Evolutionary conservation across 2,797 vertebrate genomes (phyloP).

Genomic region (Lophotriccus pileatus): DNA sequence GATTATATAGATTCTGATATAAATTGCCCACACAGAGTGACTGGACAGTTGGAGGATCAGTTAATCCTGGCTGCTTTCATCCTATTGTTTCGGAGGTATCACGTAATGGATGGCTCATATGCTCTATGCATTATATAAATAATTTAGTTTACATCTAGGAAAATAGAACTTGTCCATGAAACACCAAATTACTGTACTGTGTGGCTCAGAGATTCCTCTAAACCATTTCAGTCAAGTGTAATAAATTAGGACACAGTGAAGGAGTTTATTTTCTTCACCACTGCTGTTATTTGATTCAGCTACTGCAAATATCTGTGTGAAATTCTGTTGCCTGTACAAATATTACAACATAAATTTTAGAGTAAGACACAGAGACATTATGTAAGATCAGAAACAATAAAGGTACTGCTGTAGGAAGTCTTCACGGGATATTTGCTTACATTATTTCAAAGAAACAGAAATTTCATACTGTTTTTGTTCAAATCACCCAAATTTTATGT

Average conservation of each 20-base stretch:
- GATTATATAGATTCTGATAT: conserved; percentile 27
- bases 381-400: neutral
- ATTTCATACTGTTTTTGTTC: neutral
- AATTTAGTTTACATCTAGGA: neutral
- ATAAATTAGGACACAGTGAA: conserved; percentile 26
- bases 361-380: neutral
- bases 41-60: conserved; percentile 12
- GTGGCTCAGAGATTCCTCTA: conserved; percentile 5
- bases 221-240: conserved; percentile 5
- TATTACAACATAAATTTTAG: neutral
- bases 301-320: neutral
- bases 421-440: neutral
- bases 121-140: conserved; percentile 11
- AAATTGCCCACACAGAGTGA: conserved; percentile 3
- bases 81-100: conserved; percentile 6
- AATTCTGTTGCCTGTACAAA: neutral
- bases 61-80: conserved; percentile 33
- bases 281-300: neutral
- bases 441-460: neutral
- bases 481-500: neutral
- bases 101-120: conserved; percentile 25
- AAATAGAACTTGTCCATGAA: neutral
- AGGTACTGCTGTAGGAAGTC: neutral
- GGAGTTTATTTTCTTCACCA: conserved; percentile 15
- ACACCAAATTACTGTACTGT: neutral